phyloP scores from a whole-genome alignment of 2,797 vertebrate species.

The Threskiornis aethiopicus region DNA sequence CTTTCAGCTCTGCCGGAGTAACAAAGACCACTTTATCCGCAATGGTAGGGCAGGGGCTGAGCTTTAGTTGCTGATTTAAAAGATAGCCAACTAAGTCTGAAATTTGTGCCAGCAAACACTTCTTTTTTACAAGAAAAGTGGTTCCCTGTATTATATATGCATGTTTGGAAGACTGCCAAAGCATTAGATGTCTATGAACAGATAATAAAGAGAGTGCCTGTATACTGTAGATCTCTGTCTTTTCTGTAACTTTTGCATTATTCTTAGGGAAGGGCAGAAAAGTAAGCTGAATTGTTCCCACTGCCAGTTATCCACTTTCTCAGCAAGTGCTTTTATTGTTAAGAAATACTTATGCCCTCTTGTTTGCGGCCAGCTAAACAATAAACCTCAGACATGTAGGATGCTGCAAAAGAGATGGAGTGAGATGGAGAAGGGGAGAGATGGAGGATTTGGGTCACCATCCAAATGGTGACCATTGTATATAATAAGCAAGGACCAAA shows the following conservation, averaged over 20 bases:
- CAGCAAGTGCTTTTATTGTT: background rate
- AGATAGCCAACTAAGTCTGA: background rate
- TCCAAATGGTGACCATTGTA: background rate
- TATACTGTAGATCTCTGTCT: background rate
- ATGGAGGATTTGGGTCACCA: background rate
- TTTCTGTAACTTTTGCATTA: constrained; percentile 9
- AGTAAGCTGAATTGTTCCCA: background rate
- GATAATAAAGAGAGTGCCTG: constrained; percentile 2
- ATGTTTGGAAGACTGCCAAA: constrained; percentile 25
- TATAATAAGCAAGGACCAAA: background rate
- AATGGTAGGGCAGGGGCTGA: background rate
- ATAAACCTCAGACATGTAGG: background rate
- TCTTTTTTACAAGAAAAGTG: constrained; percentile 10
- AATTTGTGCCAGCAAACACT: constrained; percentile 18
- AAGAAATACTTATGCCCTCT: background rate
- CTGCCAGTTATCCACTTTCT: background rate
- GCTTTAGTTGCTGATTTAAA: constrained; percentile 3
- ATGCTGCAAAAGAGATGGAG: background rate
- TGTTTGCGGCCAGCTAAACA: background rate
- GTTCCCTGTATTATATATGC: constrained; percentile 22
- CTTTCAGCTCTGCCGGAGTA: constrained; percentile 15
- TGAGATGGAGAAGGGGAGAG: background rate
- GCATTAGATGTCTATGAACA: constrained; percentile 6
- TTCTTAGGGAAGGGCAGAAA: background rate
- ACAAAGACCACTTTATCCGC: constrained; percentile 30